These are phyloP conservation scores for Lipotes vexillifer DNA, from an alignment of 2,113 vertebrate species.

Conservation along the genomic window DNA sequence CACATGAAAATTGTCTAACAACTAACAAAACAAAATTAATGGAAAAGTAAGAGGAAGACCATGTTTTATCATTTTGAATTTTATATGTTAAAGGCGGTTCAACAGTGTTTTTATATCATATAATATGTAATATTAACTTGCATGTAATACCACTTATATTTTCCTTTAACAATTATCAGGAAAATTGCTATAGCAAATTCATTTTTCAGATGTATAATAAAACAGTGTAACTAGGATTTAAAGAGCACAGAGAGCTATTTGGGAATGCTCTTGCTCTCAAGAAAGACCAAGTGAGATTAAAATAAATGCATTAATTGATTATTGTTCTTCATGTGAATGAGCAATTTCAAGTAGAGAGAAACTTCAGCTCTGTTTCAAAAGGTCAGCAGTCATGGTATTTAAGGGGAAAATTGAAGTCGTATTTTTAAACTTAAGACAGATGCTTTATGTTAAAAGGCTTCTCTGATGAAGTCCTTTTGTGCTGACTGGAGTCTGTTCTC, in stretches of 20 bases:
- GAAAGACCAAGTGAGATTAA: not conserved
- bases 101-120: not conserved
- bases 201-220: not conserved
- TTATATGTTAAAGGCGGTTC: not conserved
- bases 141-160: not conserved
- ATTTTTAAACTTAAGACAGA: constrained; percentile 25
- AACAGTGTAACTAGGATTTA: not conserved
- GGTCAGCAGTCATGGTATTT: constrained; percentile 39
- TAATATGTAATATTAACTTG: not conserved
- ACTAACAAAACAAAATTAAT: constrained; percentile 20
- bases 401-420: constrained; percentile 34
- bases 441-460: constrained; percentile 24
- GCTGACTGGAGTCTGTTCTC: not conserved
- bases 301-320: constrained; percentile 53
- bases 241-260: constrained; percentile 10
- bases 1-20: constrained; percentile 35
- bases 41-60: not conserved
- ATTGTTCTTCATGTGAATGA: constrained; percentile 53
- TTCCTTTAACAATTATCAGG: not conserved
- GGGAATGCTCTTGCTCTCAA: constrained; percentile 44
- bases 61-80: not conserved
- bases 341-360: constrained; percentile 43
- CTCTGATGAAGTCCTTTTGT: constrained; percentile 28
- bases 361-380: constrained; percentile 52
- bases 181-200: not conserved